A percentile compares a stretch with the other conserved stretches of the same genome.
Evolutionary conservation across 2,888 invertebrate species (phyloP).

Genomic region (Drosophila borborema): DNA sequence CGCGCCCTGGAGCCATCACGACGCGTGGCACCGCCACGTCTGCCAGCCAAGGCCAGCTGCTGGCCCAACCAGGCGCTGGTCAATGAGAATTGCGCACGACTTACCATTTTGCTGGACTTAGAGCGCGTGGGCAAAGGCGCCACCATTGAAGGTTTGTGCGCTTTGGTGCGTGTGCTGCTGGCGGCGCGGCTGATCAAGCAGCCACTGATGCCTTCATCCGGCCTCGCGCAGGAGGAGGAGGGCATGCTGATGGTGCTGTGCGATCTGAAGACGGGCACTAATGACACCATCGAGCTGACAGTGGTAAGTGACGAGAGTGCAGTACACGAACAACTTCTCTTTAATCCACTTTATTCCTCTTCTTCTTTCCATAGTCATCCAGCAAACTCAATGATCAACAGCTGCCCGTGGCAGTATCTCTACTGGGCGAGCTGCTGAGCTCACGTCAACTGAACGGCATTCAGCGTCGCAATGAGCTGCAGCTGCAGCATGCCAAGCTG

Average conservation of each 20-base stretch:
- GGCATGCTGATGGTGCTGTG: slow-evolving; percentile 92
- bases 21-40: slow-evolving; percentile 91
- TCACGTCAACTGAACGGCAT: slow-evolving; percentile 85
- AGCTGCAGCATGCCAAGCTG: slow-evolving; percentile 86
- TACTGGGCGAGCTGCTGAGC: slow-evolving; percentile 88
- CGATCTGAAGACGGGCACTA: slow-evolving; percentile 91
- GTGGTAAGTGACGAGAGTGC: slow-evolving; percentile 87
- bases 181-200: slow-evolving; percentile 87
- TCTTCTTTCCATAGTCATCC: slow-evolving; percentile 85
- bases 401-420: slow-evolving; percentile 87
- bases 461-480: slow-evolving; percentile 82
- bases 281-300: slow-evolving; percentile 94
- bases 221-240: slow-evolving; percentile 83
- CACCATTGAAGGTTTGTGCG: slow-evolving; percentile 93
- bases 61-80: slow-evolving; percentile 92
- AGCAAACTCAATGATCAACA: slow-evolving; percentile 85
- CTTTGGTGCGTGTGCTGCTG: slow-evolving; percentile 90
- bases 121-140: slow-evolving; percentile 91
- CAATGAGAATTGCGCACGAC: slow-evolving; percentile 91
- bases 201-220: slow-evolving; percentile 51
- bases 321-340: neutral
- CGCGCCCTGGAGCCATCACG: slow-evolving; percentile 90
- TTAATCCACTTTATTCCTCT: neutral
- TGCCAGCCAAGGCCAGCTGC: slow-evolving; percentile 92
- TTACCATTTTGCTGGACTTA: slow-evolving; percentile 91